These are phyloP conservation scores for Pelvicachromis taeniatus DNA, from an alignment of 2,113 vertebrate genomes.

Conservation along the genomic window DNA sequence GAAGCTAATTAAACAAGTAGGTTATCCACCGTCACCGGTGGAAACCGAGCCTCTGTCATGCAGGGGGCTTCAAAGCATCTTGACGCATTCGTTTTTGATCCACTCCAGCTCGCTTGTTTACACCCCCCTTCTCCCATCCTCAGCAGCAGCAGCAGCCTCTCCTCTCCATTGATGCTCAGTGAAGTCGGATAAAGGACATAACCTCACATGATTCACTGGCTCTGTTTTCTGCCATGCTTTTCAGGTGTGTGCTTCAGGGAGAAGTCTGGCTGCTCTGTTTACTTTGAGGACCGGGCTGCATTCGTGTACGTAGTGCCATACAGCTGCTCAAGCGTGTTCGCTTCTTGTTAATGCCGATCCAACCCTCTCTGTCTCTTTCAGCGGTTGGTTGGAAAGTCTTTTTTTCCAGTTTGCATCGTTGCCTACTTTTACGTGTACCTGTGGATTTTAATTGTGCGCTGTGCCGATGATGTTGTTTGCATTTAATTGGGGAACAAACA, in stretches of 20 bases:
- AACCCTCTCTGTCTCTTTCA: not conserved
- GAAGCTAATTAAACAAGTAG: not conserved
- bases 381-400: not conserved
- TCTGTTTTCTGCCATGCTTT: not conserved
- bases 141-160: slow-evolving; percentile 26
- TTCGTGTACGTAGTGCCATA: not conserved
- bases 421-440: not conserved
- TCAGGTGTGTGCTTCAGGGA: not conserved
- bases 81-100: not conserved
- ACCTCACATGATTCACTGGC: not conserved
- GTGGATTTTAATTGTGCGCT: not conserved
- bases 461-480: not conserved
- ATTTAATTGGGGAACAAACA: slow-evolving; percentile 13
- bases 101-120: slow-evolving; percentile 35
- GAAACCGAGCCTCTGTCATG: not conserved
- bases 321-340: not conserved
- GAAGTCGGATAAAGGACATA: slow-evolving; percentile 56
- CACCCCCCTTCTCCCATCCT: not conserved
- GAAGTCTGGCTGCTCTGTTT: not conserved
- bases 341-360: not conserved
- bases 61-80: not conserved
- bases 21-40: not conserved
- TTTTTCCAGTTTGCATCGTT: not conserved
- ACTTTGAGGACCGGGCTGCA: not conserved
- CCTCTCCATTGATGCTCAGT: slow-evolving; percentile 2